These are phyloP conservation scores for Perca flavescens DNA, from an alignment of 2,113 vertebrate species.

Conservation along the genomic window DNA sequence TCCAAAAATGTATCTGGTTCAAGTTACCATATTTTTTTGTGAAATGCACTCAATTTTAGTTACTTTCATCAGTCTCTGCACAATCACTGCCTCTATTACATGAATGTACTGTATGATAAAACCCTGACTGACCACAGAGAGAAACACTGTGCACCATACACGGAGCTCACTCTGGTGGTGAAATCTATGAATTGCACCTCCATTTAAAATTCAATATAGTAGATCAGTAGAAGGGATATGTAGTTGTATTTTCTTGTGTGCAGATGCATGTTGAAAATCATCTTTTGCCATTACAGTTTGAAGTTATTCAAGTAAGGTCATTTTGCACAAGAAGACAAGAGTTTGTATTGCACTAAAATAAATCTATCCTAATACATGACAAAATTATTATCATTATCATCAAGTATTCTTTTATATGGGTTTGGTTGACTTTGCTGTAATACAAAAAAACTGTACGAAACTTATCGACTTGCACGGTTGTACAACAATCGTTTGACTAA, in stretches of 20 bases:
- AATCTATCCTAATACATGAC: too few species aligned
- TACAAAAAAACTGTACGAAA: too few species aligned
- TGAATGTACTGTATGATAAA: too few species aligned
- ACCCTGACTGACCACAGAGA: neutral
- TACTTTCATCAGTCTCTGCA: neutral
- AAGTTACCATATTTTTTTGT: too few species aligned
- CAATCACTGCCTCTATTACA: neutral
- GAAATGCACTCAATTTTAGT: neutral
- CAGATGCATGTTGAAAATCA: neutral
- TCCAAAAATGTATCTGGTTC: neutral
- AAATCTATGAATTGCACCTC: neutral
- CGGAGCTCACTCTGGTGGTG: neutral
- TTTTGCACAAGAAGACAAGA: too few species aligned
- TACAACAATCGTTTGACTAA: too few species aligned
- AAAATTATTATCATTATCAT: too few species aligned
- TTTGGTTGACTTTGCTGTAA: too few species aligned
- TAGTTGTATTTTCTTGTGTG: neutral
- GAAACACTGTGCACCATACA: neutral
- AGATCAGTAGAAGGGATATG: neutral
- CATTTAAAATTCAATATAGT: neutral
- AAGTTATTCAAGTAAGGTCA: neutral
- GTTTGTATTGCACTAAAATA: too few species aligned
- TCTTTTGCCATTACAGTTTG: too few species aligned
- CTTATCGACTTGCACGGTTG: too few species aligned
- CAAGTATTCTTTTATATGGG: too few species aligned